Conservation (phyloP, 2,113 vertebrate species). For the Cygnus atratus region DNA sequence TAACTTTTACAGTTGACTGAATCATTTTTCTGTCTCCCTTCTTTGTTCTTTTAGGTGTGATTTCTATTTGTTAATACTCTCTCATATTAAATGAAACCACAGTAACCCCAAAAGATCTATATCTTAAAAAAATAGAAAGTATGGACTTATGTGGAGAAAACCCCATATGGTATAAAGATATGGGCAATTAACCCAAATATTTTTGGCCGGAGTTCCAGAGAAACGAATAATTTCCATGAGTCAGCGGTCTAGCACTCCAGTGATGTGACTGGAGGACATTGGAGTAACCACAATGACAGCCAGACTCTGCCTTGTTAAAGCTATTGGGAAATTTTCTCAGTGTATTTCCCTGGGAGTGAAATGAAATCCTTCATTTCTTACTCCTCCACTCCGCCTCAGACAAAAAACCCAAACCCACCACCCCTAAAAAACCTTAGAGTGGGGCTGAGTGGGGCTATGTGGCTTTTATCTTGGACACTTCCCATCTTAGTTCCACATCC, state of each 20-base stretch:
- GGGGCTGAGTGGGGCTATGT: not conserved
- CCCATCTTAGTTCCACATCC: not conserved
- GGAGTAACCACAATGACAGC: not conserved
- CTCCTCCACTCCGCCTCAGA: not conserved
- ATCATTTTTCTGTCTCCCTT: not conserved
- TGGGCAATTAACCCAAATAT: not conserved
- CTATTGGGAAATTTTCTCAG: not conserved
- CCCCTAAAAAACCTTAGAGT: fast-evolving
- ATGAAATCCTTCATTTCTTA: not conserved
- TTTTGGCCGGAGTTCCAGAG: not conserved
- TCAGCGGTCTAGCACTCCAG: slow-evolving; percentile 8
- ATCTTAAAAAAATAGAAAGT: not conserved
- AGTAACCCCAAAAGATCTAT: not conserved
- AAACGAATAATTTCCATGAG: not conserved
- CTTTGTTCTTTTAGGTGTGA: not conserved
- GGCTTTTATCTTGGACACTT: not conserved
- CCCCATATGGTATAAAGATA: not conserved
- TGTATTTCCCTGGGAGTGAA: not conserved
- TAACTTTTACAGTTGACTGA: not conserved
- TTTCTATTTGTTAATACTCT: not conserved
- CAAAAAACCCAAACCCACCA: not conserved
- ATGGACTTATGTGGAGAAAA: not conserved
- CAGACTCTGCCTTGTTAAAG: not conserved
- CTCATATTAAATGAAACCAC: not conserved
- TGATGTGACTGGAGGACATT: not conserved